Conservation (phyloP, 2,888 invertebrate genomes). For the Trissolcus japonicus region DNA sequence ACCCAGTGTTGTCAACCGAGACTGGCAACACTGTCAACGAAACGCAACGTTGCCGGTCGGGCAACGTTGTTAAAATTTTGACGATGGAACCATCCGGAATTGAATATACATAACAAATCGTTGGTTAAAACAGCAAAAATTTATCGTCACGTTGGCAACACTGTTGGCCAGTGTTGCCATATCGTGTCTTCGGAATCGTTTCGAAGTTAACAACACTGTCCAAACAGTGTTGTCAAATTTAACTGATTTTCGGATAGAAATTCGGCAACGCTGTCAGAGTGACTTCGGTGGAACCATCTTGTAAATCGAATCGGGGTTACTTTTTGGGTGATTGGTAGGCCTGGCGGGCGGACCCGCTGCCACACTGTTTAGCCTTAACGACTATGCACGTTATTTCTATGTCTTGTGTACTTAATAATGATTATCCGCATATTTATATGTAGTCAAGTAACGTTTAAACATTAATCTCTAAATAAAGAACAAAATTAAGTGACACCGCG, state of each 20-base stretch:
- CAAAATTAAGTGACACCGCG: slow-evolving; percentile 68
- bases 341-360: slow-evolving; percentile 69
- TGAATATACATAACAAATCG: neutral
- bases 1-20: slow-evolving; percentile 36
- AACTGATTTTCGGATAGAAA: too few relatives aligned
- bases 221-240: too few relatives aligned
- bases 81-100: neutral
- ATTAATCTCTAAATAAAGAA: slow-evolving; percentile 70
- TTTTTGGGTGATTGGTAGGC: slow-evolving; percentile 59
- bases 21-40: neutral
- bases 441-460: slow-evolving; percentile 74
- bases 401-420: slow-evolving; percentile 74
- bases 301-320: neutral
- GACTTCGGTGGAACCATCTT: neutral
- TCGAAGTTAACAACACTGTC: too few relatives aligned
- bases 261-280: neutral
- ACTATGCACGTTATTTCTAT: slow-evolving; percentile 73
- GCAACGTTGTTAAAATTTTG: neutral
- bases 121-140: too few relatives aligned
- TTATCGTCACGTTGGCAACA: too few relatives aligned
- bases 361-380: slow-evolving; percentile 68
- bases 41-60: too few relatives aligned
- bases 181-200: too few relatives aligned
- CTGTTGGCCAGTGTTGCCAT: neutral
- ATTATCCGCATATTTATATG: slow-evolving; percentile 73